Evolutionary conservation across 2,888 invertebrate genomes (phyloP).

Genomic region (Cerastis leucographa): DNA sequence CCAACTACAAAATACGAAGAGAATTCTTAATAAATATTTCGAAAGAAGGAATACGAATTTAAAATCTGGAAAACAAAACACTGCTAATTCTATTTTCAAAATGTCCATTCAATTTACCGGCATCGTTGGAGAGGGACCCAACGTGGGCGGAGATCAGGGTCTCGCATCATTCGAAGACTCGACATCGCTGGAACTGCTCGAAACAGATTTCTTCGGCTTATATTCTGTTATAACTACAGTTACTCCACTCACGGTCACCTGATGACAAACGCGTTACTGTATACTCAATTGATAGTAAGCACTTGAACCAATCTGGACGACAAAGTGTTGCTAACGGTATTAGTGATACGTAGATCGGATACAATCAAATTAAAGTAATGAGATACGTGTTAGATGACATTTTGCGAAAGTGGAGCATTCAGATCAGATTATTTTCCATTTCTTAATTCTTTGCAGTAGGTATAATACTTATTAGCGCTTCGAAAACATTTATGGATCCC

Average conservation of each 20-base stretch:
- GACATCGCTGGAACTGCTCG: conserved; percentile 87
- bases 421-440: conserved; percentile 7
- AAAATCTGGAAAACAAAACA: conserved; percentile 67
- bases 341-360: conserved; percentile 27
- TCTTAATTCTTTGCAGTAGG: neutral
- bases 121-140: conserved; percentile 34
- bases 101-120: conserved; percentile 32
- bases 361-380: conserved; percentile 46
- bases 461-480: neutral
- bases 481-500: neutral
- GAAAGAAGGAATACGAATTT: conserved; percentile 48
- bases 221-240: conserved; percentile 99
- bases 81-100: conserved; percentile 48
- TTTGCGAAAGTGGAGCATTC: conserved; percentile 18
- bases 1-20: conserved; percentile 53
- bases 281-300: conserved; percentile 47
- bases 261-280: conserved; percentile 62
- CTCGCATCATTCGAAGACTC: conserved; percentile 89
- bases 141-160: conserved; percentile 78
- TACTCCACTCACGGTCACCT: conserved; percentile 97
- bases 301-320: conserved; percentile 53
- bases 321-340: conserved; percentile 56
- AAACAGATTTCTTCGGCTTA: conserved; percentile 93
- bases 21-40: conserved; percentile 53
- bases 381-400: conserved; percentile 44